Base-by-base conservation (phyloP, 2,888 invertebrate genomes). In the Netelia melanura region DNA sequence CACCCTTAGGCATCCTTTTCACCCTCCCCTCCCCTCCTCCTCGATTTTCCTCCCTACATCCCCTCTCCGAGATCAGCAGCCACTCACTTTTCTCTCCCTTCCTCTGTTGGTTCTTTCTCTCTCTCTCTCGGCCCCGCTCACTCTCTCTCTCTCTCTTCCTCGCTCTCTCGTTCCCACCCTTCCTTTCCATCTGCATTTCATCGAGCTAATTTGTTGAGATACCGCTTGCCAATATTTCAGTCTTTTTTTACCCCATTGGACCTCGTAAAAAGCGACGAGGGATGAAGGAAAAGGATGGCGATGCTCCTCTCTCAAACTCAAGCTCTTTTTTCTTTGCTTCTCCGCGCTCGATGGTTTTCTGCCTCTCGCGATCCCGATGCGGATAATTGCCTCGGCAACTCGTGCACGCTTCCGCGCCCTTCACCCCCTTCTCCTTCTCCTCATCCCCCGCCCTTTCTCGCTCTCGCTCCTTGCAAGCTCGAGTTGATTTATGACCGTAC, bases 221-320 rank as follows among this genome's bases (percentile, higher is more conserved):
- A 93, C 93, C 92, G 93, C 92, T 93, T 93, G 92, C 92, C 93
- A 93, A 93, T 93, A 93, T 93, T 93, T 93, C 92, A 92, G 91
- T 91, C 89, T 90, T 92, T 91, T 38, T 93, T 91, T 92, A 90
- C 89, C 90, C 89, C 92, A 91, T 91, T 91, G 90, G 89, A 77
- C 87, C 84, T 89, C 88, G 89, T 87, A 88, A 90, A 90, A 83
- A 84, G 87, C 81, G 71, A 58, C 77, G 78, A 79, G 85, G 81
- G 76, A 84, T 62, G 81, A 76, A 80, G 79, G 65, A 78, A 74
- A 71, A 82, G 74, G 68, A 81, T 44, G 64, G 54, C 38, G 52
- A 38, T 52, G 78, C 78, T 70, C 70, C 64, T 77, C 71, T 48
- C 38, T 43, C 74, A 85, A 83, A 62, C 80, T 78, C 81, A 80